Base-by-base conservation (phyloP, 2,113 vertebrate genomes). In the Takifugu bimaculatus region DNA sequence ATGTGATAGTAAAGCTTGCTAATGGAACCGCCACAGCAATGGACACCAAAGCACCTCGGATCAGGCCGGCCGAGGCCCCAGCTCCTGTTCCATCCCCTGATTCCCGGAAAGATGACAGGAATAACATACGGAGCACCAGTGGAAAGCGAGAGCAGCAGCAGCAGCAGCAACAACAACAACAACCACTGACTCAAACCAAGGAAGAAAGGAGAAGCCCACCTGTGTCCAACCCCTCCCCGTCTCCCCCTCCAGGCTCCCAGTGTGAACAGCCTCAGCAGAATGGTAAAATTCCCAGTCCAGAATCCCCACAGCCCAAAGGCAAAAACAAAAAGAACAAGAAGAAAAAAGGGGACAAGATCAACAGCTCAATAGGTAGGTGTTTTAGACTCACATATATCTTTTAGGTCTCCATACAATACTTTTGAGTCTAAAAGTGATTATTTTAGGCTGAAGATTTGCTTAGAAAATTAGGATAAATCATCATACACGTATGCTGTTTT, bases 241-340 rank as follows among this genome's bases (percentile, higher is more conserved):
- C 81, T 6, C 83, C 85, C 26, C 80, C 83, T 10, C 83, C 73
- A 2, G 14, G 83, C 0, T 80, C 79, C 25, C 90, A 88, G 13
- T 63, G 65, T 1, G 89, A 91, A 25, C 85, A 86, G 48, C 72
- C 85, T 14, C 89, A 90, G 68, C 91, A 91, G 74, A 88, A 92
- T 1, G 75, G 88, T 76, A 94, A 93, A 81, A 78, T 80, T 48
- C 83, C 75, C 68, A 88, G 80, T 43, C 89, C 92, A 0, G 94
- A 93, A 57, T 95, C 93, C 29, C 94, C 93, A 0, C 90, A 91
- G 55, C 82, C 87, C 56, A 91, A 90, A 76, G 80, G 82, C 78
- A 91, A 90, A 72, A 65, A 80, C 55, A 92, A 95, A 93, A 98
- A 96, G 79, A 94, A 85, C 77, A 97, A 96, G 87, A 99, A 99